phyloP scores from a whole-genome alignment of 2,888 invertebrate species.

The Matsumyia berberina region DNA sequence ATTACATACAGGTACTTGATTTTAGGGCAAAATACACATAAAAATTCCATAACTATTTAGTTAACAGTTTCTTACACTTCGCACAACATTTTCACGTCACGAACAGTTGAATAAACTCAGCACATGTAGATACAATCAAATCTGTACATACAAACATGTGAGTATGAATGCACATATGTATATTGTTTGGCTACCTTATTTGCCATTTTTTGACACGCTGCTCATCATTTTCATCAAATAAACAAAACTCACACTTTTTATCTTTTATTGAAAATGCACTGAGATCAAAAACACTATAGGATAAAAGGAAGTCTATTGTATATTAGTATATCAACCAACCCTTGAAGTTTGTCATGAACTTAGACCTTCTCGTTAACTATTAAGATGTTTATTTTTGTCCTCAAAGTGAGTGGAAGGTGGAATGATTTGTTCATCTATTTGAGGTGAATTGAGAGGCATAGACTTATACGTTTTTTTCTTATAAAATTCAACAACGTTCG shows the following conservation, averaged over 20 bases:
- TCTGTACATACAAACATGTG: too few species aligned
- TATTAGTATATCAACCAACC: not conserved
- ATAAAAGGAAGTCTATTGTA: too few species aligned
- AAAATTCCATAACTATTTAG: not conserved
- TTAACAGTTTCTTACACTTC: conserved; percentile 1
- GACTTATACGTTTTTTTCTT: conserved; percentile 4
- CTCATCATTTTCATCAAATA: too few species aligned
- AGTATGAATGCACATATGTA: not conserved
- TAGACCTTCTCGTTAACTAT: not conserved
- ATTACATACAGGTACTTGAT: conserved; percentile 4
- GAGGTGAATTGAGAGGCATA: not conserved
- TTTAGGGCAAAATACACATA: not conserved
- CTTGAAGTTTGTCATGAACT: not conserved
- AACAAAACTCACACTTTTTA: too few species aligned
- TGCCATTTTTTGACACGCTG: too few species aligned
- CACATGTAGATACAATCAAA: too few species aligned
- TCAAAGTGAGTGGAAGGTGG: not conserved
- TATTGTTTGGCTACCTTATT: not conserved
- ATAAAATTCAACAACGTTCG: not conserved
- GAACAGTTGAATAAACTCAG: not conserved
- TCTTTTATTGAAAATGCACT: too few species aligned
- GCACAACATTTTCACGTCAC: not conserved
- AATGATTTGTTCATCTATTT: not conserved
- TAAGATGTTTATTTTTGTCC: not conserved
- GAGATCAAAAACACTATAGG: too few species aligned